These are phyloP conservation scores for Myzus persicae DNA, from an alignment of 1,140 invertebrate species.

Conservation along the genomic window DNA sequence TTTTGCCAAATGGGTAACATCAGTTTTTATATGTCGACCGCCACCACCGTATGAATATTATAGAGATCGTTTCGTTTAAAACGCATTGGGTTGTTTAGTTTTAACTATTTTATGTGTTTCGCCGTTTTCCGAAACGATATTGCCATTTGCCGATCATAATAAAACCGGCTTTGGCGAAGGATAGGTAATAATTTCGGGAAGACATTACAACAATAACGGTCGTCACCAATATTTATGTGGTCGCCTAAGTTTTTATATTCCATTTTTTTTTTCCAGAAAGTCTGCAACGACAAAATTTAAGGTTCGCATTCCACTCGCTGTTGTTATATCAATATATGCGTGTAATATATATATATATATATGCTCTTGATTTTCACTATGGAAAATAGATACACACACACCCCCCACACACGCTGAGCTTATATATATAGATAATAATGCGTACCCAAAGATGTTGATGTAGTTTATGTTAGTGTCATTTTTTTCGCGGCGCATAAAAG, in stretches of 20 bases:
- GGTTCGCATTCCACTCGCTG: neutral
- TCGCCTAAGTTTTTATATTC: neutral
- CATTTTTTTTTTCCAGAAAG: neutral
- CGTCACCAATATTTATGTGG: neutral
- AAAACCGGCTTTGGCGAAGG: neutral
- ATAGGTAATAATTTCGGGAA: neutral
- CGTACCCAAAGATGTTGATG: slow-evolving; percentile 8
- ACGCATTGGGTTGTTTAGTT: neutral
- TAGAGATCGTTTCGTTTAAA: neutral
- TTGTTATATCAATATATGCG: neutral
- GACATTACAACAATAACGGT: neutral
- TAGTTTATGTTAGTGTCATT: slow-evolving; percentile 38
- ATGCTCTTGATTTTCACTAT: neutral
- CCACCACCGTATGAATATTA: neutral
- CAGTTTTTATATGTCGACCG: neutral
- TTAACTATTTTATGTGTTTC: neutral
- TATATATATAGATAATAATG: neutral
- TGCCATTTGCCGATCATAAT: neutral
- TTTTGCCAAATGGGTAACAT: neutral
- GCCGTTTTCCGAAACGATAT: neutral
- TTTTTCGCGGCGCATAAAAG: slow-evolving; percentile 23
- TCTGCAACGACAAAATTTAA: neutral
- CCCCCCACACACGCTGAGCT: too few relatives aligned
- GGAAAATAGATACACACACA: neutral
- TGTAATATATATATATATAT: neutral